Conservation (phyloP, 1,140 invertebrate genomes). For the Melipona quadrifasciata region DNA sequence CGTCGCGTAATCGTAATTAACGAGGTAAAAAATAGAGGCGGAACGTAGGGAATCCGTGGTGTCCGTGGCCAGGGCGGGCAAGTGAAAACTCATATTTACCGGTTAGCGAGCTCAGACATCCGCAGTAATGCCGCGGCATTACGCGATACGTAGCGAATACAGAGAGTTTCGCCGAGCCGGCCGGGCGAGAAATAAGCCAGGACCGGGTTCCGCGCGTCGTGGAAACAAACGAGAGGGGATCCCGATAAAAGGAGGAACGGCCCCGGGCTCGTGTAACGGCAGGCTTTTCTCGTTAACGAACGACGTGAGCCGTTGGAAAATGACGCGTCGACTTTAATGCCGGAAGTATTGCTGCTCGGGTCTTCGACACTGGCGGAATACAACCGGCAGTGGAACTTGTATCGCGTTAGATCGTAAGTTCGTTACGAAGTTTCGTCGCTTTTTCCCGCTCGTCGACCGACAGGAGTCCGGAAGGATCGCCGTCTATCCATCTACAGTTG, state of each 20-base stretch:
- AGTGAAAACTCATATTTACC: conserved; percentile 72
- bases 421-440: background rate
- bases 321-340: background rate
- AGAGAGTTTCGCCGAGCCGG: conserved; percentile 10
- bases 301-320: conserved; percentile 27
- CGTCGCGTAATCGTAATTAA: conserved; percentile 68
- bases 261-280: background rate
- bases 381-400: background rate
- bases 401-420: background rate
- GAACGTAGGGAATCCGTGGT: background rate
- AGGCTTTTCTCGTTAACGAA: conserved; percentile 20
- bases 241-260: conserved; percentile 45
- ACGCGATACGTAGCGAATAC: conserved; percentile 62
- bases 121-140: conserved; percentile 66
- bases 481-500: background rate
- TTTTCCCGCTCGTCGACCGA: background rate
- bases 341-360: background rate
- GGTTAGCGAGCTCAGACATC: conserved; percentile 70
- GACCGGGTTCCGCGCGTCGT: conserved; percentile 20
- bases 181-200: conserved; percentile 58
- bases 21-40: conserved; percentile 61
- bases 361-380: background rate
- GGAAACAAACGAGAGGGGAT: conserved; percentile 57
- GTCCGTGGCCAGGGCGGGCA: conserved; percentile 33
- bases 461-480: background rate